Evolutionary conservation across 2,113 vertebrate species (phyloP).

Genomic region (Puntigrus tetrazona): DNA sequence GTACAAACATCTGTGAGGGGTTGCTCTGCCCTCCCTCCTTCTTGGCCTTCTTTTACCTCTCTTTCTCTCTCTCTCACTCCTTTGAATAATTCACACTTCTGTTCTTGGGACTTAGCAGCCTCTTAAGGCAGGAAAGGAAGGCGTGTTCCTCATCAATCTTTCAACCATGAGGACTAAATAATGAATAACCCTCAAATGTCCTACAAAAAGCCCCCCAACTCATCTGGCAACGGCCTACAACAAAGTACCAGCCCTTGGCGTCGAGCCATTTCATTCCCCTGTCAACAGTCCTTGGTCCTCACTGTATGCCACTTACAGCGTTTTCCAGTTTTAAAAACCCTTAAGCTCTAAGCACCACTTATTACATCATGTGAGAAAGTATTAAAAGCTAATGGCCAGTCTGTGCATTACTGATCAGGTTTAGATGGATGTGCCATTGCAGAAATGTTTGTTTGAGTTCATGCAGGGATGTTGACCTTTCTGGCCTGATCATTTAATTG

Average conservation of each 20-base stretch:
- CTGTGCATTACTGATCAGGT: conserved; percentile 1
- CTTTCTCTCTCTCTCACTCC: neutral
- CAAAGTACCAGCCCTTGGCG: conserved; percentile 45
- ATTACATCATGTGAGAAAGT: conserved; percentile 41
- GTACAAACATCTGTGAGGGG: conserved; percentile 52
- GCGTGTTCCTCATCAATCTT: conserved; percentile 66
- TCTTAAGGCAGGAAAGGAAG: conserved; percentile 45
- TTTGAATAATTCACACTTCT: conserved; percentile 60
- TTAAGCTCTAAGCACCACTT: conserved; percentile 33
- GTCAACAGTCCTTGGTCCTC: conserved; percentile 19
- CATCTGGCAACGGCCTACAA: conserved; percentile 40
- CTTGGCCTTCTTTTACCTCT: conserved; percentile 13
- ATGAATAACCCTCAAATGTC: conserved; percentile 63
- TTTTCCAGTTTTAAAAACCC: conserved; percentile 37
- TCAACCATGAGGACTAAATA: conserved; percentile 61
- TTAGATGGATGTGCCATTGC: neutral
- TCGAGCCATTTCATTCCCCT: conserved; percentile 28
- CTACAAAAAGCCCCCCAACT: conserved; percentile 58
- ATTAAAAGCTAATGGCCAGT: conserved; percentile 45
- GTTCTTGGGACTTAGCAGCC: conserved; percentile 43
- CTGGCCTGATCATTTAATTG: conserved; percentile 9
- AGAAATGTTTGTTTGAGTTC: neutral
- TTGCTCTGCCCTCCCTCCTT: conserved; percentile 4
- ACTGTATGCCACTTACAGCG: neutral
- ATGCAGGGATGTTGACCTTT: conserved; percentile 1